These are phyloP conservation scores for Protophormia terraenovae DNA, from an alignment of 2,888 invertebrate genomes.

Conservation along the genomic window DNA sequence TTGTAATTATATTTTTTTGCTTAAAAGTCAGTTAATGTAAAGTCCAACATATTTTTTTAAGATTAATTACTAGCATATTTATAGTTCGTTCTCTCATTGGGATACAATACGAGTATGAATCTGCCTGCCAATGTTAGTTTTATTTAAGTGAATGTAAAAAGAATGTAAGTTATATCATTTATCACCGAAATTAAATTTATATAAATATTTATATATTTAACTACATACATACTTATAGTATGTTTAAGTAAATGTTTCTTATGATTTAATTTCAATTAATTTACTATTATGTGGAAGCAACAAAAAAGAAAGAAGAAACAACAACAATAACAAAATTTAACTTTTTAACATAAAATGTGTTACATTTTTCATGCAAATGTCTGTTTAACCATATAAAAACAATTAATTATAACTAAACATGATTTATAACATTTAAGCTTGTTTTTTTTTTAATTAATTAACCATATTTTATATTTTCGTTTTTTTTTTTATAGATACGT, in stretches of 20 bases:
- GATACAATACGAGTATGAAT: background rate
- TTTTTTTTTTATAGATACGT: background rate
- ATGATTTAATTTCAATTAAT: conserved; percentile 40
- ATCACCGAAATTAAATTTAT: background rate
- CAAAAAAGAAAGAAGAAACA: background rate
- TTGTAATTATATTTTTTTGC: background rate
- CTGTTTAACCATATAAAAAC: conserved; percentile 49
- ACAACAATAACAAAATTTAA: background rate
- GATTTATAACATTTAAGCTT: conserved; percentile 56
- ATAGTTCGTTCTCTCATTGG: background rate
- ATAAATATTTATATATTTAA: background rate
- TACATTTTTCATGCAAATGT: conserved; percentile 54
- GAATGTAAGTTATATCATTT: background rate
- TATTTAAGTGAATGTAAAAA: background rate
- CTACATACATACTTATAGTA: background rate
- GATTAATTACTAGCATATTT: conserved; percentile 22
- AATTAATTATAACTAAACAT: conserved; percentile 55
- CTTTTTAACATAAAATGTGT: conserved; percentile 52
- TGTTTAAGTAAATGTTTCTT: conserved; percentile 1
- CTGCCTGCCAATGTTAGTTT: background rate
- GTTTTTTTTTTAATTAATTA: conserved; percentile 56
- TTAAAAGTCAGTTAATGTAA: background rate
- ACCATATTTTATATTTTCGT: conserved; percentile 26
- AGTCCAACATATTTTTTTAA: background rate
- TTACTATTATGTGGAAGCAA: conserved; percentile 6